Evolutionary conservation across 2,888 invertebrate genomes (phyloP).

Genomic region (Patella ulyssiponensis): DNA sequence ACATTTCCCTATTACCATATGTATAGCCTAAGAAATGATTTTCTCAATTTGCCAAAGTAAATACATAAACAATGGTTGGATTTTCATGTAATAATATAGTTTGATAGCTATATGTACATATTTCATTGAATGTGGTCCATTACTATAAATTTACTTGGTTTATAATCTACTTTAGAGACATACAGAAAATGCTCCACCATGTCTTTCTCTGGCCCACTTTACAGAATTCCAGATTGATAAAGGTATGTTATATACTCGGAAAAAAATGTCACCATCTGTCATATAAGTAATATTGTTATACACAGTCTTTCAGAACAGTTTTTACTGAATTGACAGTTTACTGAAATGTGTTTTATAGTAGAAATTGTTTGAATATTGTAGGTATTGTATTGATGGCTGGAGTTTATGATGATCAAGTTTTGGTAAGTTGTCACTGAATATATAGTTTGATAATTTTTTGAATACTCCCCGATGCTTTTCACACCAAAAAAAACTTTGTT

Average conservation of each 20-base stretch:
- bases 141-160: neutral
- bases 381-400: constrained; percentile 69
- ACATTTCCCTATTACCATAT: constrained; percentile 4
- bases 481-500: no score
- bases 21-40: no score
- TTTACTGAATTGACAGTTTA: no score
- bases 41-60: no score
- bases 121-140: no score
- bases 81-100: no score
- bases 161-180: constrained; percentile 48
- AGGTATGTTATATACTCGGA: constrained; percentile 46
- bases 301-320: no score
- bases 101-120: no score
- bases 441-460: no score
- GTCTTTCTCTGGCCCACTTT: constrained; percentile 66
- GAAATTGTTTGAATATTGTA: constrained; percentile 34
- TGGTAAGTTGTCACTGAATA: constrained; percentile 56
- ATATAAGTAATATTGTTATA: neutral
- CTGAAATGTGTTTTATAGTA: no score
- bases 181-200: constrained; percentile 66
- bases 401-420: constrained; percentile 62
- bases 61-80: no score
- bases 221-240: constrained; percentile 65
- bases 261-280: neutral
- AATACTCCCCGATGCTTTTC: no score